Evolutionary conservation across 2,888 invertebrate genomes (phyloP), one percentile per base, ranked within the genome.

Genomic region (Pecten maximus): DNA sequence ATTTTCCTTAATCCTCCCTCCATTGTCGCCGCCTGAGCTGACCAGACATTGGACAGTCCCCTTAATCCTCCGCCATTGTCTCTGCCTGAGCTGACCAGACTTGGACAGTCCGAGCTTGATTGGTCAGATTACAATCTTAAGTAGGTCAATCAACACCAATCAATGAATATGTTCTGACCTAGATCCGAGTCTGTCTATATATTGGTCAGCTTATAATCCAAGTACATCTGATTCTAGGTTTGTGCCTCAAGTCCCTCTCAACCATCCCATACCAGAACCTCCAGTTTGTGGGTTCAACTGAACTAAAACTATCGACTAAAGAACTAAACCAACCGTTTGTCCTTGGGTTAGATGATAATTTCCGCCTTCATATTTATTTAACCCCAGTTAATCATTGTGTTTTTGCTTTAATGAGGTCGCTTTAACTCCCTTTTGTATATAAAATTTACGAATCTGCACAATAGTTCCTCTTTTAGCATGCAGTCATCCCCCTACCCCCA

Each of bases 71-170:
- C 8, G 15, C n/a, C n/a, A n/a, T 10, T 74, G 12, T 74, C 16
- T 2, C 35, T 0, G 35, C 2, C n/a, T 6, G 3, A 74, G 28
- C 12, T 28, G 35, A 35, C 35, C 28, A 74, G 74, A 35, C 10
- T 2, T 3, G 6, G 12, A 16, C 23, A 60, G 23, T 60, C 0
- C 23, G 23, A 0, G 23, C 74, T 16, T 74, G 74, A 74, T 35
- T 74, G 35, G 74, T 35, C 35, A 74, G 74, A 35, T 74, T 74
- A 74, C 12, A 16, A 74, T 74, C 74, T 35, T 28, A 74, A 74
- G 74, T 74, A 74, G 74, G 74, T 35, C 35, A 74, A 60, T 60
- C 60, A 60, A 60, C n/a, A n/a, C n/a, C n/a, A n/a, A 60, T 60
- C 60, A 23, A 60, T 60, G 28, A 28, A 15, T 74, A 74, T 10